Base-by-base conservation (phyloP, 2,113 vertebrate species). In the Egretta garzetta region DNA sequence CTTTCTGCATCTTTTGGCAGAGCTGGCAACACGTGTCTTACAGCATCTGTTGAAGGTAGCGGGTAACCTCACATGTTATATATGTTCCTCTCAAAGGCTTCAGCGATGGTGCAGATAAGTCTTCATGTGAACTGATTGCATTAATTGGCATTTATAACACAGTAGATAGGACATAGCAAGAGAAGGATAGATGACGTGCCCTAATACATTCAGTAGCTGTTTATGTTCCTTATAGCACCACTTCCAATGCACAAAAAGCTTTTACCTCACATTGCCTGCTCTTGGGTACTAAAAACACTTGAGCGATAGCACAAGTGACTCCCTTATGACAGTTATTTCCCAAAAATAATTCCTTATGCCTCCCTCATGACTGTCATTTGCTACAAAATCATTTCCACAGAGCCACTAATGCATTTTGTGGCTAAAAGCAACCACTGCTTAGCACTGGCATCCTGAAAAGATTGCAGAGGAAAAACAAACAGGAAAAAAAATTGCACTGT, bases 261-360 rank as follows among this genome's bases (percentile, higher is more conserved):
- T 94, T 96, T 81, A 92, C 82, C 80, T 95, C 47, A 74, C 72
- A n/a, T 37, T 56, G 86, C 64, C 79, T 95, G 41, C 75, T 90
- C 27, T 50, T 79, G 43, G 55, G 26, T 30, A 86, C 82, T 92
- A 80, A 95, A 96, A 95, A 52, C 80, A 83, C n/a, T 93, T 89
- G 76, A 93, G 58, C 1, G 0, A 90, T 77, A 92, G 33, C 68
- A 77, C 33, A 86, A 95, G 82, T 88, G 92, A 89, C 58, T 96
- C 86, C 80, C 80, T 90, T 94, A 86, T 43, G n/a, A 81, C 77
- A 92, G 71, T 79, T 96, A 89, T 80, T 96, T 81, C 80, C 80
- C 67, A 1, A 92, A 95, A 97, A 97, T 74, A 88, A 84, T 94
- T 94, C n/a, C 82, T 92, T 92, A 90, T 96, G 66, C 62, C 73